These are phyloP conservation scores for Andrena praecox DNA, from an alignment of 2,888 invertebrate species.

Conservation along the genomic window DNA sequence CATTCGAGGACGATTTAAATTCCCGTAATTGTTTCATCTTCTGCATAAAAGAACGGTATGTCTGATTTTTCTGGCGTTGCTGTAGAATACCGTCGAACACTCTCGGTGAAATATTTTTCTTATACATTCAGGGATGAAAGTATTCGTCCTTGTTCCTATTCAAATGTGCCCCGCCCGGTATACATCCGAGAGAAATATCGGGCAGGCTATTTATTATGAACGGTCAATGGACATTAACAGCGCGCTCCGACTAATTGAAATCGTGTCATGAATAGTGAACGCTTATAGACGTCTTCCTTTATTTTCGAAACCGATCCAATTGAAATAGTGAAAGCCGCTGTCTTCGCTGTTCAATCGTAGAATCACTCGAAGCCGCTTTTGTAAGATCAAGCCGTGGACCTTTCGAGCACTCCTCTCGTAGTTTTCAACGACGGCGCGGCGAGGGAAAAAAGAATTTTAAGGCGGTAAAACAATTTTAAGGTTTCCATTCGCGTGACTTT, in stretches of 20 bases:
- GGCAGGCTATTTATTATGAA: constrained; percentile 34
- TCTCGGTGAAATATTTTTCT: not conserved
- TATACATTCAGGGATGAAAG: constrained; percentile 4
- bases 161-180: constrained; percentile 5
- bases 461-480: not conserved
- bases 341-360: constrained; percentile 18
- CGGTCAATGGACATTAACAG: constrained; percentile 28
- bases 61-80: not conserved
- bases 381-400: constrained; percentile 21
- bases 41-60: not conserved
- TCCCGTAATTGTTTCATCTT: constrained; percentile 36
- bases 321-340: constrained; percentile 22
- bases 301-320: constrained; percentile 8
- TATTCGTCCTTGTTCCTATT: constrained; percentile 12
- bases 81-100: not conserved
- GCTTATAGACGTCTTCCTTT: not conserved
- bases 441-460: not conserved
- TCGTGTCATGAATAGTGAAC: constrained; percentile 25
- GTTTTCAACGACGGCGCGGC: not conserved
- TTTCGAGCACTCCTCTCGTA: not conserved
- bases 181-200: constrained; percentile 14
- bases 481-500: constrained; percentile 4
- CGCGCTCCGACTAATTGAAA: constrained; percentile 36
- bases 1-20: constrained; percentile 13
- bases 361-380: constrained; percentile 25